phyloP scores from a whole-genome alignment of 2,113 vertebrate genomes.

The Cyprichromis sp. region DNA sequence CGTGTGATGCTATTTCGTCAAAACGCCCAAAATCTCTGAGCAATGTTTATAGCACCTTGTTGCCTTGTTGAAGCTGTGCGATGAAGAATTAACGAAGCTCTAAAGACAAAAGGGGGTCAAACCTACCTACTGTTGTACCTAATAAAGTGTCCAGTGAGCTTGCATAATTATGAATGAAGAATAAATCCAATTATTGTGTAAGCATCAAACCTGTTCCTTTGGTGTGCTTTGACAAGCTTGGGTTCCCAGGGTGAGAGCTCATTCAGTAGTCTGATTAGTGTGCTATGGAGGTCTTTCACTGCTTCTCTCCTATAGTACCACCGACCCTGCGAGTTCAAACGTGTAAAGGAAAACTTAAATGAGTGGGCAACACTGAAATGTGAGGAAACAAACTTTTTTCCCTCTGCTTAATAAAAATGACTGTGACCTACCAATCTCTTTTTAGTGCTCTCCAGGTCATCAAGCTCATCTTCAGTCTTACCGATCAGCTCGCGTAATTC shows the following conservation, averaged over 20 bases:
- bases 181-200: background rate
- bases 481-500: slow-evolving; percentile 93
- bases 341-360: background rate
- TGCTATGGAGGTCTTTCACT: slow-evolving; percentile 94
- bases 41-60: background rate
- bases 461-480: slow-evolving; percentile 93
- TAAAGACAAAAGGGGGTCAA: background rate
- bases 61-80: background rate
- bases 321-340: slow-evolving; percentile 74
- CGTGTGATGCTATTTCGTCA: background rate
- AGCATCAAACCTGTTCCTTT: slow-evolving; percentile 82
- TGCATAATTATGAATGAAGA: background rate
- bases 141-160: background rate
- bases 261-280: slow-evolving; percentile 90
- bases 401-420: background rate
- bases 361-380: background rate
- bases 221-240: slow-evolving; percentile 93
- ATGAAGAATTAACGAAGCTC: background rate
- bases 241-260: slow-evolving; percentile 97
- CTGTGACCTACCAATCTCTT: slow-evolving; percentile 92
- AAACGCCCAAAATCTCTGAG: background rate
- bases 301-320: slow-evolving; percentile 87
- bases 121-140: background rate
- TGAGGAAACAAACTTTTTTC: background rate
- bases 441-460: slow-evolving; percentile 88